phyloP scores from a whole-genome alignment of 2,888 invertebrate species.

The Latrodectus hesperus region DNA sequence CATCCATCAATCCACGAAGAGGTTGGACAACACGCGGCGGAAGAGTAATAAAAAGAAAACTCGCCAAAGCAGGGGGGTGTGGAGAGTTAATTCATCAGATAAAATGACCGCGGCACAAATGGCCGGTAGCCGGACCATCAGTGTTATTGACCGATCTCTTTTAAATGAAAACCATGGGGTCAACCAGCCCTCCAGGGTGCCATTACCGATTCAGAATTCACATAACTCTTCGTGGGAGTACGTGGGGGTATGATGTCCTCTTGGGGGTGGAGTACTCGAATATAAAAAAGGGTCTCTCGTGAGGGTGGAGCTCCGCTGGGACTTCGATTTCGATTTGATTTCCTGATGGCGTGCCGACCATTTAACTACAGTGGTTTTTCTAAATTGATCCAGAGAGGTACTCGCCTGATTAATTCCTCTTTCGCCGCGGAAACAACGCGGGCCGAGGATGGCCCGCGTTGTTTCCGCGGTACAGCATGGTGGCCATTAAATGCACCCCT shows the following conservation, averaged over 20 bases:
- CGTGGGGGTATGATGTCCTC: conserved; percentile 19
- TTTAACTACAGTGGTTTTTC: not conserved
- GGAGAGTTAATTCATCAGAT: conserved; percentile 5
- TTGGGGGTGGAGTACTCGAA: conserved; percentile 9
- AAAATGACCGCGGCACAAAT: conserved; percentile 2
- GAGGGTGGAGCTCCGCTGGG: conserved; percentile 7
- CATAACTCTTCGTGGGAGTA: conserved; percentile 15
- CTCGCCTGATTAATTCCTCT: not conserved
- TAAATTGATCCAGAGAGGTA: not conserved
- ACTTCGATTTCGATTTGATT: conserved; percentile 40
- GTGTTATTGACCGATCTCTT: conserved; percentile 45
- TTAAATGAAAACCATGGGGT: conserved; percentile 2
- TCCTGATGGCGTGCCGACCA: conserved; percentile 42
- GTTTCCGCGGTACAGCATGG: too few species aligned
- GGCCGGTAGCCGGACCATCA: conserved; percentile 18
- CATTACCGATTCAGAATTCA: conserved; percentile 36
- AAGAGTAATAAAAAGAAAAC: not conserved
- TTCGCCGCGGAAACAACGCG: too few species aligned
- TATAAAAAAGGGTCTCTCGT: conserved; percentile 12
- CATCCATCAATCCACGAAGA: too few species aligned
- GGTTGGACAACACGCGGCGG: too few species aligned
- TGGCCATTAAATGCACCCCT: too few species aligned
- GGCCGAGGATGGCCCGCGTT: too few species aligned
- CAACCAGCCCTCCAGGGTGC: conserved; percentile 18
- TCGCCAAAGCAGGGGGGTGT: not conserved